Percentiles rank a stretch among this genome's conserved stretches.
Evolutionary conservation across 1,140 invertebrate genomes (phyloP).

Genomic region (Atta colombica): DNA sequence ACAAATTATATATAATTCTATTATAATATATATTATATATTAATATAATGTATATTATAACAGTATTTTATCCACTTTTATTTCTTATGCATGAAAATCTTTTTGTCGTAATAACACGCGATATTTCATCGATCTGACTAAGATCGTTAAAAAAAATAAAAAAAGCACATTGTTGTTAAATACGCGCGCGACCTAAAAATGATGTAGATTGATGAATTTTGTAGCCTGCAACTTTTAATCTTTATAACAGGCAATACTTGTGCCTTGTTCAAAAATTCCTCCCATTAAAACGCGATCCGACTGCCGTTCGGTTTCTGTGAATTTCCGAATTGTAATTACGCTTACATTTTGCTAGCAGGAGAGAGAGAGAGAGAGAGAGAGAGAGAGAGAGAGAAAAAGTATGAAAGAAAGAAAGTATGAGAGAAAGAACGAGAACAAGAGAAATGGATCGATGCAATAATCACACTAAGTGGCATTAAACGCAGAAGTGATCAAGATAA

Average conservation of each 20-base stretch:
- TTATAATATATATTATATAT: too few species aligned
- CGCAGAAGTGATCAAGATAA: constrained; percentile 45
- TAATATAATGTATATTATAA: neutral
- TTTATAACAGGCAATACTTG: constrained; percentile 50
- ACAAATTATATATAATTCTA: too few species aligned
- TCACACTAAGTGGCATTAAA: constrained; percentile 61
- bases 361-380: neutral
- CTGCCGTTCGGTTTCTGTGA: constrained; percentile 29
- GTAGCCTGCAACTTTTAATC: constrained; percentile 26
- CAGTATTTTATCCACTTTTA: constrained; percentile 65
- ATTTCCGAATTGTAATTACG: constrained; percentile 40
- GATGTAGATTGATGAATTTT: constrained; percentile 14
- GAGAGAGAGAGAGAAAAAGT: neutral
- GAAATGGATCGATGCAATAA: constrained; percentile 55
- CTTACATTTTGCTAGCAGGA: constrained; percentile 32
- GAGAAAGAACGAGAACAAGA: neutral
- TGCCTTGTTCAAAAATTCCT: constrained; percentile 54
- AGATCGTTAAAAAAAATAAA: constrained; percentile 58
- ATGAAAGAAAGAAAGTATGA: neutral
- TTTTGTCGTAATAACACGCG: neutral
- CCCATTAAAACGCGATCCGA: neutral
- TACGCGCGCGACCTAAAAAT: neutral
- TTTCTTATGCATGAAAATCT: neutral
- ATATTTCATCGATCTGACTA: constrained; percentile 16
- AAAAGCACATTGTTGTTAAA: constrained; percentile 57